Evolutionary conservation across 2,888 invertebrate species (phyloP), one percentile per base, ranked within the genome.

Genomic region (Spisula subtruncata): DNA sequence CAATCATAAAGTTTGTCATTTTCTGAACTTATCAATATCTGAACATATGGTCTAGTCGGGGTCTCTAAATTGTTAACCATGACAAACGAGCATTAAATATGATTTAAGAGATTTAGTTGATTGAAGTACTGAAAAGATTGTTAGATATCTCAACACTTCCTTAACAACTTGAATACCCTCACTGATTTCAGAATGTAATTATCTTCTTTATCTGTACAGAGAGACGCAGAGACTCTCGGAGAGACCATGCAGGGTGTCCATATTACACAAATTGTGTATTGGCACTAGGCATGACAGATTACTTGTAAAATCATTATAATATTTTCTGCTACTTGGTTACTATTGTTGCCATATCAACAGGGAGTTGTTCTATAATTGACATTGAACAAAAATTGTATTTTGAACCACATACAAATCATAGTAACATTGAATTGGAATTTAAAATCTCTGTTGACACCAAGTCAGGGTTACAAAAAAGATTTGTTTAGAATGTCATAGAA

Each of bases 241-340:
- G n/a, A n/a, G n/a, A n/a, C n/a, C n/a, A 71, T 46, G 41, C 60
- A 46, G 83, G 41, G 32, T 83, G 48, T 66, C 20, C 20, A 12
- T 54, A 66, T 20, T 10, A 35, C 66, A 46, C 18, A 66, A 25
- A 83, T 83, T 83, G 35, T 83, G 83, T 71, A 18, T 46, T 46
- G 41, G n/a, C 60, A 83, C 25, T 14, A 46, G 48, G 46, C 71
- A 71, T 71, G 71, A 60, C 60, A 54, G 66, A 66, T 83, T 83
- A 83, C 25, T 66, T 83, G 41, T 71, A 66, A 46, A 4, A 12
- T 46, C 41, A 83, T 83, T 83, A 71, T 83, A 83, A 66, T 83
- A 83, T 66, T 83, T 66, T 83, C 66, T 25, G 71, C 41, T 71
- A 20, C 14, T 66, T 46, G 71, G 46, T 16, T 46, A 41, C 46